Conservation (phyloP, 2,888 invertebrate species). For the Muscina levida region DNA sequence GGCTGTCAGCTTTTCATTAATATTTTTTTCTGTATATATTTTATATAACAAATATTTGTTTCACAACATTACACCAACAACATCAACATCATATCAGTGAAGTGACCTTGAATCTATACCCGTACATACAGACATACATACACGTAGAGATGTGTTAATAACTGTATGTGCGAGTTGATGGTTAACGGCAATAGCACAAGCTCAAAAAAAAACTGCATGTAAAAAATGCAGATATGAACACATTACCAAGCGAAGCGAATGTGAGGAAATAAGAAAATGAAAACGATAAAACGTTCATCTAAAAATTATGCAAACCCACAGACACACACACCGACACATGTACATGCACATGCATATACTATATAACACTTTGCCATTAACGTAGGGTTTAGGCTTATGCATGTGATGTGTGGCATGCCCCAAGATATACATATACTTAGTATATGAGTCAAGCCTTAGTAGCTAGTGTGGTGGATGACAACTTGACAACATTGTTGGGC, state of each 20-base stretch:
- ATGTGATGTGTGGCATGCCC: too few relatives aligned
- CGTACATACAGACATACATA: neutral
- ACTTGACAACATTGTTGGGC: too few relatives aligned
- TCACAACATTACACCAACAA: constrained; percentile 30
- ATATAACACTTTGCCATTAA: too few relatives aligned
- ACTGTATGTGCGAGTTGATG: constrained; percentile 18
- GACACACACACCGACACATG: neutral
- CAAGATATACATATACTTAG: neutral
- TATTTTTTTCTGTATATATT: neutral
- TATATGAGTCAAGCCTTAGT: neutral
- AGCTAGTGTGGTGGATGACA: neutral
- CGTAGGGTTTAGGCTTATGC: too few relatives aligned
- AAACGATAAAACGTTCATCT: too few relatives aligned
- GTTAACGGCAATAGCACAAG: constrained; percentile 25
- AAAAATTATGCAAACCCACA: constrained; percentile 26
- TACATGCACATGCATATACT: too few relatives aligned
- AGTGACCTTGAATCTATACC: constrained; percentile 25
- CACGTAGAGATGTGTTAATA: neutral
- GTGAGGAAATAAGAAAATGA: neutral
- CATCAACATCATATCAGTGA: constrained; percentile 2
- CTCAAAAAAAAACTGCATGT: neutral
- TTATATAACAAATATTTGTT: constrained; percentile 30
- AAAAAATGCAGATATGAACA: constrained; percentile 23
- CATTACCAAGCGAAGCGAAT: neutral
- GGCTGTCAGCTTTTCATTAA: constrained; percentile 15